Conservation (phyloP, 2,888 invertebrate species). For the Rhynchonema sp. region DNA sequence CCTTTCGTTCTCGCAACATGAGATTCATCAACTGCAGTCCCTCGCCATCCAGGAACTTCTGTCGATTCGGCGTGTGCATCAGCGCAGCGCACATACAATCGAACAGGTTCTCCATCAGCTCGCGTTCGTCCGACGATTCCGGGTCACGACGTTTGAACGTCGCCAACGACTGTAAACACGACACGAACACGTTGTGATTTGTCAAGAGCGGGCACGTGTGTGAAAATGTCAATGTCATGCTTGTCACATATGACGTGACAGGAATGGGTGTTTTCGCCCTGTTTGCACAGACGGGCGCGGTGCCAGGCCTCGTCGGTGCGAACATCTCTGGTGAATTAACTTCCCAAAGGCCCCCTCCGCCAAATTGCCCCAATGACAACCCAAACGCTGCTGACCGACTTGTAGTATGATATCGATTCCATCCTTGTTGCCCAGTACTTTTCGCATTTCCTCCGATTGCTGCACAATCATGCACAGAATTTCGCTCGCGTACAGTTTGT, state of each 20-base stretch:
- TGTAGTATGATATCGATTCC: conserved; percentile 87
- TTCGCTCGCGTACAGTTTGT: conserved; percentile 86
- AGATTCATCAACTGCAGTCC: conserved; percentile 97
- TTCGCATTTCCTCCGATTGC: conserved; percentile 47
- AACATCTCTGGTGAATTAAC: too few relatives aligned
- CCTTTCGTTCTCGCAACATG: conserved; percentile 90
- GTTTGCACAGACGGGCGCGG: too few relatives aligned
- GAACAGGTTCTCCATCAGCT: conserved; percentile 97
- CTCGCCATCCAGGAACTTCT: conserved; percentile 74
- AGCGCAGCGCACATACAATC: conserved; percentile 81
- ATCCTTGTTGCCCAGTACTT: conserved; percentile 37
- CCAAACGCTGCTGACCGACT: conserved; percentile 55
- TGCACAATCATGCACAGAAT: conserved; percentile 83
- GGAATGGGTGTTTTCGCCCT: too few relatives aligned
- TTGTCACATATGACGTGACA: too few relatives aligned
- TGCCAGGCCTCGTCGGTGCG: too few relatives aligned
- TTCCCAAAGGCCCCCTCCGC: too few relatives aligned
- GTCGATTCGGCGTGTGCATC: conserved; percentile 64
- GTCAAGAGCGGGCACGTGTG: too few relatives aligned
- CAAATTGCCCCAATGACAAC: too few relatives aligned
- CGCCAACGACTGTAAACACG: conserved; percentile 17
- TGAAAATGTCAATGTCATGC: too few relatives aligned
- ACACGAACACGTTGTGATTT: too few relatives aligned
- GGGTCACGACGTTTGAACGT: conserved; percentile 23
- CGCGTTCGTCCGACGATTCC: conserved; percentile 57